phyloP scores from a whole-genome alignment of 1,140 invertebrate species.

The Mylabris phalerata region DNA sequence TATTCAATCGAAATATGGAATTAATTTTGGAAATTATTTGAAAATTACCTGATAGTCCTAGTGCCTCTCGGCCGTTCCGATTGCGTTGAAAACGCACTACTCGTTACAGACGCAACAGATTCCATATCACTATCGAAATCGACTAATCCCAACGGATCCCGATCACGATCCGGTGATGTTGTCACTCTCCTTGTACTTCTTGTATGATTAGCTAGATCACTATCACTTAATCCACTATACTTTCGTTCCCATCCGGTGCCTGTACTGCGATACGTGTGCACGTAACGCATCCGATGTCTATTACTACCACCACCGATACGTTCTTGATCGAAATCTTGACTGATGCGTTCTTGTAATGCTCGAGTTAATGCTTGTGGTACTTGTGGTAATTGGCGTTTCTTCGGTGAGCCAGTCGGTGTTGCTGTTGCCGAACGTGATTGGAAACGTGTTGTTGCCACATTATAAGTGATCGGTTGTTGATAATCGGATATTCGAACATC shows the following conservation, averaged over 20 bases:
- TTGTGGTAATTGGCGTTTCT: constrained; percentile 91
- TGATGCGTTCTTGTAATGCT: constrained; percentile 62
- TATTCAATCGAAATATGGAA: no score
- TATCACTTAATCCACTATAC: constrained; percentile 74
- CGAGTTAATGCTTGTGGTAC: constrained; percentile 63
- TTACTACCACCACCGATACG: constrained; percentile 47
- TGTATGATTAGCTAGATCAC: constrained; percentile 62
- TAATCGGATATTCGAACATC: constrained; percentile 47
- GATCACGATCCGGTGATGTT: constrained; percentile 41
- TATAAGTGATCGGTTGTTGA: constrained; percentile 31
- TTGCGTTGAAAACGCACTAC: constrained; percentile 87
- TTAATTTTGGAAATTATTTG: no score
- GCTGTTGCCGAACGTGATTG: constrained; percentile 80
- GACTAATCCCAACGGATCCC: constrained; percentile 60
- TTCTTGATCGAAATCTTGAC: constrained; percentile 79
- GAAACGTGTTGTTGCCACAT: constrained; percentile 48
- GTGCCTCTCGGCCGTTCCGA: constrained; percentile 77
- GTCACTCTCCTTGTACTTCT: constrained; percentile 52
- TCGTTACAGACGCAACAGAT: constrained; percentile 76
- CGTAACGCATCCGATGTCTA: constrained; percentile 28
- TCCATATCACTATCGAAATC: constrained; percentile 84
- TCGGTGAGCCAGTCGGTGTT: constrained; percentile 90
- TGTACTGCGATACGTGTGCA: constrained; percentile 64
- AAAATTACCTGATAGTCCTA: constrained; percentile 56
- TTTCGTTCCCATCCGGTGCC: constrained; percentile 67